Percentiles rank a stretch among this genome's conserved stretches.
phyloP scores from a whole-genome alignment of 2,888 invertebrate species.

The Plemyria rubiginata region DNA sequence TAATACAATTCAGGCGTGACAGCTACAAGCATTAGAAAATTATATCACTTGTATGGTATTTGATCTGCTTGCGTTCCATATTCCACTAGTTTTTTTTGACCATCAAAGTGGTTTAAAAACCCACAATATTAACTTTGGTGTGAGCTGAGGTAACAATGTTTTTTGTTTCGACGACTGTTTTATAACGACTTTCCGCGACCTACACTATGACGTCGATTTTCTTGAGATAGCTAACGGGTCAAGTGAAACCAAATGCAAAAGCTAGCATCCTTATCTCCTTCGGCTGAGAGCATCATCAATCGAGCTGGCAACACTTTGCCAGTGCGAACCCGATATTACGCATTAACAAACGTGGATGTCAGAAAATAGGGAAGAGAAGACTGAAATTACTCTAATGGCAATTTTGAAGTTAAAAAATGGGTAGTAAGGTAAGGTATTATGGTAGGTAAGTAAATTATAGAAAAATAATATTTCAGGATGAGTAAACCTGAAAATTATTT shows the following conservation, averaged over 20 bases:
- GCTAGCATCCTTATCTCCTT: conserved; percentile 7
- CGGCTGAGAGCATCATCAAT: conserved; percentile 28
- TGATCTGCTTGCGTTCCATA: background rate
- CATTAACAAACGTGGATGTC: conserved; percentile 11
- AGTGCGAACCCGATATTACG: conserved; percentile 20
- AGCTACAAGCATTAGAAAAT: conserved; percentile 27
- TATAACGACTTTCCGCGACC: too few species aligned
- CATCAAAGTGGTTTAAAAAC: too few species aligned
- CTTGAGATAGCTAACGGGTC: background rate
- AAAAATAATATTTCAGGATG: too few species aligned
- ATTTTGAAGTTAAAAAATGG: background rate
- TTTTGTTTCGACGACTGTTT: too few species aligned
- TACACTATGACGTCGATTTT: background rate
- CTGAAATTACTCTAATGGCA: background rate
- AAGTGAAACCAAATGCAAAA: background rate
- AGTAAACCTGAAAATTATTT: too few species aligned
- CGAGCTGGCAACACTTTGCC: conserved; percentile 18
- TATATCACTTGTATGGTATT: conserved; percentile 12
- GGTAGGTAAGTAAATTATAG: too few species aligned
- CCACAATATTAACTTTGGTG: too few species aligned
- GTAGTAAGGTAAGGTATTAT: too few species aligned
- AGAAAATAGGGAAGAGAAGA: background rate
- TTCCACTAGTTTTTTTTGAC: background rate
- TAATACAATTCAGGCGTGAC: conserved; percentile 24
- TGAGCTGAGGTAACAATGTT: too few species aligned